A percentile compares a stretch with the other conserved stretches of the same genome.
Evolutionary conservation across 2,888 invertebrate species (phyloP).

Genomic region (Oegoconia quadripuncta): DNA sequence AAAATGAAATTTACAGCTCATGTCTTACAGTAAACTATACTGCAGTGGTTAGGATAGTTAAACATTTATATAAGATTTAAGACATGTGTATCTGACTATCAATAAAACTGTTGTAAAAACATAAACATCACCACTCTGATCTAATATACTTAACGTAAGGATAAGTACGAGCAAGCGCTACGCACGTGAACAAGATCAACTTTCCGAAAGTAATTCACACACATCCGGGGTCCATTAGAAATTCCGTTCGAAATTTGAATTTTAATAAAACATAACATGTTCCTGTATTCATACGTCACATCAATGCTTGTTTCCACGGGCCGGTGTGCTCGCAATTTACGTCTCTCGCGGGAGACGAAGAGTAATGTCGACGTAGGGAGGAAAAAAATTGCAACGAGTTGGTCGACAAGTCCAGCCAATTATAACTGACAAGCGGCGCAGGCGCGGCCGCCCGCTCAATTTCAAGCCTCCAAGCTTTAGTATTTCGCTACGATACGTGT

Average conservation of each 20-base stretch:
- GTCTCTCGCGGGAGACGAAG: slow-evolving; percentile 75
- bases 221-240: slow-evolving; percentile 40
- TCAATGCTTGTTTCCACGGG: slow-evolving; percentile 67
- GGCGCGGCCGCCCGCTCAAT: slow-evolving; percentile 62
- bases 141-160: too few species aligned
- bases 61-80: too few species aligned
- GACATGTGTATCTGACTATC: too few species aligned
- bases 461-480: slow-evolving; percentile 51
- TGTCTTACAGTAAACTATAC: too few species aligned
- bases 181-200: slow-evolving; percentile 1
- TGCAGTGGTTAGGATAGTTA: too few species aligned
- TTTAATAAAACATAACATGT: slow-evolving; percentile 67
- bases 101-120: too few species aligned
- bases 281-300: slow-evolving; percentile 70
- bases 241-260: slow-evolving; percentile 59
- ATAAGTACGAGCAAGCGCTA: too few species aligned
- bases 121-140: too few species aligned
- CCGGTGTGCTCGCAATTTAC: slow-evolving; percentile 70
- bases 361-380: slow-evolving; percentile 69
- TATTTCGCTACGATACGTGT: background rate
- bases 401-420: slow-evolving; percentile 78
- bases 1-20: too few species aligned
- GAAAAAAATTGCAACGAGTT: slow-evolving; percentile 63
- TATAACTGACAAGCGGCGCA: slow-evolving; percentile 75
- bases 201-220: slow-evolving; percentile 28